Conservation (phyloP, 2,797 vertebrate genomes). For the Fringilla coelebs region DNA sequence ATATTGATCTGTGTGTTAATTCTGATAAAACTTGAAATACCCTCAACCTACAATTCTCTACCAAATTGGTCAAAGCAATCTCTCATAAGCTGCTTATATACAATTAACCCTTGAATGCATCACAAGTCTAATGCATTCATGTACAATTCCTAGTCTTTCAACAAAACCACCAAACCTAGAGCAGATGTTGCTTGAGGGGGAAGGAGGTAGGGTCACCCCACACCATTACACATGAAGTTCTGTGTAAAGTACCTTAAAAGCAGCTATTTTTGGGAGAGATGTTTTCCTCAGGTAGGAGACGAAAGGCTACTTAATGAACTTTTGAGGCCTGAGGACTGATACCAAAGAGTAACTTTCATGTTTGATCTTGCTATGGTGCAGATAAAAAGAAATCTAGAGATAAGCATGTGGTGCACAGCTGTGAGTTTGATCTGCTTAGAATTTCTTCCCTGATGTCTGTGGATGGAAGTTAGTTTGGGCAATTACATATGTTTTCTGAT, state of each 20-base stretch:
- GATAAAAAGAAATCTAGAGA: not conserved
- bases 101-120: not conserved
- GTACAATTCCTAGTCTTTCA: not conserved
- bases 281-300: not conserved
- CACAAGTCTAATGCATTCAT: accelerated
- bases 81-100: not conserved
- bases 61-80: not conserved
- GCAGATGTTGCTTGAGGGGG: accelerated
- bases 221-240: not conserved
- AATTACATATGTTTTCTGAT: not conserved
- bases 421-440: not conserved
- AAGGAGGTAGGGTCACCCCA: not conserved
- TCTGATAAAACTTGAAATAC: not conserved
- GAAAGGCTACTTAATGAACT: not conserved
- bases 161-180: not conserved
- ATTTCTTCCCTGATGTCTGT: not conserved
- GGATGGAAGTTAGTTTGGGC: not conserved
- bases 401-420: not conserved
- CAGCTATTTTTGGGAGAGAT: not conserved
- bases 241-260: not conserved
- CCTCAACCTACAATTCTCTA: not conserved
- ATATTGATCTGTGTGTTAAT: not conserved
- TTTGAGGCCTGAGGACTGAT: not conserved
- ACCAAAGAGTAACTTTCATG: not conserved
- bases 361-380: not conserved